Conservation (phyloP, 2,113 vertebrate species). For the Ceyx melanurus region DNA sequence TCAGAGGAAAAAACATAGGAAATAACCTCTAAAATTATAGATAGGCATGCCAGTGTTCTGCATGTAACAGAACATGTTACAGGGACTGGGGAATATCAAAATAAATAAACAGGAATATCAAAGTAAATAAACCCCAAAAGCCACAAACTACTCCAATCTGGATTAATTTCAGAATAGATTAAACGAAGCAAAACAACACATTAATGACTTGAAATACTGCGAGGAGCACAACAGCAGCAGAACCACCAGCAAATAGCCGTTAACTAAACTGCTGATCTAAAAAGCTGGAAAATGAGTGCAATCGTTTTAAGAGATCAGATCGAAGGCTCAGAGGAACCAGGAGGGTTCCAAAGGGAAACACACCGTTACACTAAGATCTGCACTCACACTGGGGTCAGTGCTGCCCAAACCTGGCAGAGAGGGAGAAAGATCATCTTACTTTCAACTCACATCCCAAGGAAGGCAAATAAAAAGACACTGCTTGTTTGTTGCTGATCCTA, state of each 20-base stretch:
- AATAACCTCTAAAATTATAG: not conserved
- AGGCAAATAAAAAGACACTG: not conserved
- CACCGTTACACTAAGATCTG: not conserved
- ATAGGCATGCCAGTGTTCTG: not conserved
- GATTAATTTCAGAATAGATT: not conserved
- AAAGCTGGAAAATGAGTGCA: not conserved
- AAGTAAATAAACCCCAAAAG: no score
- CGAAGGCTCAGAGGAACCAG: not conserved
- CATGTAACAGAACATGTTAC: not conserved
- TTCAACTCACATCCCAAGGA: not conserved
- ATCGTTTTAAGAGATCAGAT: not conserved
- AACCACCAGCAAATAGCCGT: not conserved
- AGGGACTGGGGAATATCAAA: not conserved
- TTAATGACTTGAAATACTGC: not conserved
- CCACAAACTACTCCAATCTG: not conserved
- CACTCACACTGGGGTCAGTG: not conserved
- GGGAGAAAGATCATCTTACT: not conserved
- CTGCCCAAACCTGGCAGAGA: not conserved
- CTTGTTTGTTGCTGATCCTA: not conserved
- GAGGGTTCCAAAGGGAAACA: not conserved
- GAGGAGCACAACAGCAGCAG: not conserved
- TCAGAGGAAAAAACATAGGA: not conserved
- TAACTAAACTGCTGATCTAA: not conserved
- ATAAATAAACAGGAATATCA: not conserved
- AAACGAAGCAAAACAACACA: constrained; percentile 5